Evolutionary conservation across 2,113 vertebrate species (phyloP), one percentile per base, ranked within the genome.

Genomic region (Fulica atra): DNA sequence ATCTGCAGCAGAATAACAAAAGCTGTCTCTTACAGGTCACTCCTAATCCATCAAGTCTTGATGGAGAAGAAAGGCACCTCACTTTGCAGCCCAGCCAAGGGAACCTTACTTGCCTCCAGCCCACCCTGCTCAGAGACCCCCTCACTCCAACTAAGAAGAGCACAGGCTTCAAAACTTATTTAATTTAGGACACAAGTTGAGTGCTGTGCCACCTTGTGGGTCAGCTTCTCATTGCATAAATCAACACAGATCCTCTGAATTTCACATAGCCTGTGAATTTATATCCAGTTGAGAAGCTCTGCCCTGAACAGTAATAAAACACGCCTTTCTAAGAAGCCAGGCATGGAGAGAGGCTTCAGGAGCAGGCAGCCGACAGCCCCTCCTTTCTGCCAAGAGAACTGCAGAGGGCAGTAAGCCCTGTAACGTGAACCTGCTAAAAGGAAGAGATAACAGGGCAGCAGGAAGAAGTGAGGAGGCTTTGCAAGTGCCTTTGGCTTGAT

Each of bases 21-120:
- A 94, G 69, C 79, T 93, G 65, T 59, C 82, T 86, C 68, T 42
- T 82, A 79, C 20, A 63, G 78, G 28, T 46, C 54, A 33, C 24
- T 93, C 84, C 66, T 84, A 81, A 96, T 96, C 64, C 80, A 89
- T 96, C 89, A 95, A 65, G 28, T 24, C 40, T 36, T 44, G 53
- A 59, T 18, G 64, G 31, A 78, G 59, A 18, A 61, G 76, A 92
- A 92, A 68, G 44, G 84, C 23, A 84, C 24, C 53, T 64, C 26
- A 56, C 10, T 61, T 88, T 64, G 51, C 26, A 65, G 23, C 24
- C 51, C 33, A 74, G 53, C 35, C 28, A 68, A 85, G 16, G 60
- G 63, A 57, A 48, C 35, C 53, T 59, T 38, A 24, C 60, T 25
- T 78, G 51, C 36, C 69, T 70, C 46, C 0, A 0, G 44, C 9